Evolutionary conservation across 2,888 invertebrate genomes (phyloP).

Genomic region (Caprella mutica): DNA sequence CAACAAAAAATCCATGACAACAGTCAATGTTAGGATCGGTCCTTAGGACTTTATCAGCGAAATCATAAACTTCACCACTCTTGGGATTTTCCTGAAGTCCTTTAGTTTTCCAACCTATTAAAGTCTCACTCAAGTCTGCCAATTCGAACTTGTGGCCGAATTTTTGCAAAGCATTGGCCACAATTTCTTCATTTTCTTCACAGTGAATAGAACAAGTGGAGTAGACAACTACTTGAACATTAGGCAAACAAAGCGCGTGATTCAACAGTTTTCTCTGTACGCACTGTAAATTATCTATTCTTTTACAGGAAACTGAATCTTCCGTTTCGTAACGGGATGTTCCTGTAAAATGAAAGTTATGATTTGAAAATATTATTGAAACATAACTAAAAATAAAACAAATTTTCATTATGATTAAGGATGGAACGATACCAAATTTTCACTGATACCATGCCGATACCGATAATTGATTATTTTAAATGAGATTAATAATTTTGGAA

Average conservation of each 20-base stretch:
- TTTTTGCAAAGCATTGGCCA: constrained; percentile 54
- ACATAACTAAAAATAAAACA: too few species aligned
- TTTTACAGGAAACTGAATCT: too few species aligned
- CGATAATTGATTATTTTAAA: too few species aligned
- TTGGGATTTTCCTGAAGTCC: constrained; percentile 39
- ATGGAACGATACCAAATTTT: too few species aligned
- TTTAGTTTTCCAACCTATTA: constrained; percentile 47
- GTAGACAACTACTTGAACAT: constrained; percentile 75
- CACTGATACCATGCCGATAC: too few species aligned
- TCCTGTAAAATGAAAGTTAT: too few species aligned
- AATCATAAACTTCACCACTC: constrained; percentile 42
- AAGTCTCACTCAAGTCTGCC: constrained; percentile 34
- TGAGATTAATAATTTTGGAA: too few species aligned
- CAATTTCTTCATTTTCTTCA: constrained; percentile 87
- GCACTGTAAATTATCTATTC: too few species aligned
- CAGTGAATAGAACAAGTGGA: constrained; percentile 87
- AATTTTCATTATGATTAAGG: too few species aligned
- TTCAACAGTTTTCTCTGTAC: constrained; percentile 72
- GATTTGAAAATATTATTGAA: too few species aligned
- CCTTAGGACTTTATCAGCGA: constrained; percentile 58
- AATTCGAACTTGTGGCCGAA: constrained; percentile 37
- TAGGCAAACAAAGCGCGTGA: constrained; percentile 77
- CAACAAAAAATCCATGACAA: constrained; percentile 91
- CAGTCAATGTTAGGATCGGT: constrained; percentile 61
- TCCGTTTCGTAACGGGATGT: too few species aligned